Evolutionary conservation across 2,113 vertebrate genomes (phyloP), one percentile per base, ranked within the genome.

Genomic region (Ochotona curzoniae): DNA sequence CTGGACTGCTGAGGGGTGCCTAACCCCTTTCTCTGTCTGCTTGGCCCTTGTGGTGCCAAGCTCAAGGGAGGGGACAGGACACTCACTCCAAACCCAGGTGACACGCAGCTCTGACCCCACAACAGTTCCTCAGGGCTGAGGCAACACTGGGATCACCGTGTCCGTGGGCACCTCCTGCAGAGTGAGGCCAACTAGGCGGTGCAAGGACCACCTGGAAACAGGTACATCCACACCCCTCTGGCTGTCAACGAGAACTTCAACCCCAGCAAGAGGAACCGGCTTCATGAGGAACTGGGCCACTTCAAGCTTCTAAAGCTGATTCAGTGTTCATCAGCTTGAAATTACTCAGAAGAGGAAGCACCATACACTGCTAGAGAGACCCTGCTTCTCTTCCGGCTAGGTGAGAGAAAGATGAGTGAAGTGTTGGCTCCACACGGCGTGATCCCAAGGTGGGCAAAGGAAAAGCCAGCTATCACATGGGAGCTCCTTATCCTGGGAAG

Each of bases 401-500:
- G 32, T 83, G 63, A 91, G 83, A 76, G 86, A 47, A 25, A 70
- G 44, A 91, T 61, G 35, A 63, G 87, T 47, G 23, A 83, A 54
- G 30, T 28, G 26, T 6, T 69, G 32, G 26, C 28, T 93, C 6
- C 87, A 47, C 74, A 74, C n/a, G 3, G 8, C 32, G 47, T 44
- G 84, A 87, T 20, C 63, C 32, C 70, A 89, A 80, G 79, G 73
- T 4, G 38, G 38, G 38, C 38, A 44, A 44, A 44, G 69, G 66
- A n/a, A 32, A 75, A 83, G 73, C 18, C 18, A 47, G 73, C 30
- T 26, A 64, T 1, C 3, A 74, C 32, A 66, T 23, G 44, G 35
- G 26, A 71, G 28, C 44, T 84, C 91, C 63, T 61, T 38, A 90
- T 28, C 47, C 51, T 47, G 60, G 60, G 47, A 80, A 83, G 74